Evolutionary conservation across 2,113 vertebrate genomes (phyloP).

Genomic region (Megalops atlanticus): DNA sequence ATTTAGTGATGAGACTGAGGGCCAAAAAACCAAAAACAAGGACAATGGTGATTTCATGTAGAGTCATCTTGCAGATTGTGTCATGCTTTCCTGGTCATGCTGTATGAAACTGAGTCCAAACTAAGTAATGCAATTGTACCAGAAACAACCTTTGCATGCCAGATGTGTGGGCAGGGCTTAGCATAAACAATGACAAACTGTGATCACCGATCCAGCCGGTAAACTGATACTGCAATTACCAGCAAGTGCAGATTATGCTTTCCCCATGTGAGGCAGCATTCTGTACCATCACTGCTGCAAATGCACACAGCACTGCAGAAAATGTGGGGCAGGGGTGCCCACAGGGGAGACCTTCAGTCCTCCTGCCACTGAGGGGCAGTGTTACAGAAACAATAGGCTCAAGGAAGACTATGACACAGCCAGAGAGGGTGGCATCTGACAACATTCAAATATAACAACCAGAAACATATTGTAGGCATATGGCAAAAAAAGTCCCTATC

Average conservation of each 20-base stretch:
- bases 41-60: background rate
- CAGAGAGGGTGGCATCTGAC: no score
- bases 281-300: background rate
- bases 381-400: background rate
- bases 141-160: background rate
- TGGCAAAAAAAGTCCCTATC: background rate
- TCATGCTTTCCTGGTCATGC: conserved; percentile 4
- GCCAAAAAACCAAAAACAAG: background rate
- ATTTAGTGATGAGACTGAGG: background rate
- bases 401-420: background rate
- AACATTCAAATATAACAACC: background rate
- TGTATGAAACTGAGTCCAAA: background rate
- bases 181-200: background rate
- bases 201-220: background rate
- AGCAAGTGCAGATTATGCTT: background rate
- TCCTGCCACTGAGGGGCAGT: background rate
- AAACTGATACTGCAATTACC: background rate
- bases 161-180: background rate
- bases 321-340: background rate
- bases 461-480: background rate
- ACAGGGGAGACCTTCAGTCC: background rate
- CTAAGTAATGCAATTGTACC: background rate
- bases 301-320: background rate
- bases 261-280: background rate
- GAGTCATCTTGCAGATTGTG: background rate